Evolutionary conservation across 2,888 invertebrate species (phyloP).

Genomic region (Adineta ricciae): DNA sequence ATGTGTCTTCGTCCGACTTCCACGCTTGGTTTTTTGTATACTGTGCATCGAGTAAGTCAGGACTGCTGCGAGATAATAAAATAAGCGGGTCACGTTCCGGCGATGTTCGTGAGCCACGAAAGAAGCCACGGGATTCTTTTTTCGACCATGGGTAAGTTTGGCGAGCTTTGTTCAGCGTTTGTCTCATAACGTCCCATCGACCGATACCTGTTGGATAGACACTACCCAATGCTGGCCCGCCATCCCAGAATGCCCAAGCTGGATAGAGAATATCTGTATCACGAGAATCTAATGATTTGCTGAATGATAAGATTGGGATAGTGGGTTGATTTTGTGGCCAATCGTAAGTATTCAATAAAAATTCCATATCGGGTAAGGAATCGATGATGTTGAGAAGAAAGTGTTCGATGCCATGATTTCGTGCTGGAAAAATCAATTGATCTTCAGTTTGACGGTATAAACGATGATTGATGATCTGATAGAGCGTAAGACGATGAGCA

Average conservation of each 20-base stretch:
- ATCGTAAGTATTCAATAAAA: conserved; percentile 77
- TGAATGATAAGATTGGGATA: conserved; percentile 83
- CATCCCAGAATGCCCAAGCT: conserved; percentile 95
- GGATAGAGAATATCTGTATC: conserved; percentile 78
- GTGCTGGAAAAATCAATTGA: conserved; percentile 66
- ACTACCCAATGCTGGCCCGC: conserved; percentile 80
- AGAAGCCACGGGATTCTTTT: conserved; percentile 63
- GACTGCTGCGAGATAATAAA: conserved; percentile 57
- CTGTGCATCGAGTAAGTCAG: conserved; percentile 73
- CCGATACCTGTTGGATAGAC: conserved; percentile 85
- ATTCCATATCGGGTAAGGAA: conserved; percentile 69
- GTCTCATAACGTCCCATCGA: conserved; percentile 64
- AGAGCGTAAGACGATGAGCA: conserved; percentile 59
- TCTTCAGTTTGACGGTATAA: conserved; percentile 73
- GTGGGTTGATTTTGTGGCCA: conserved; percentile 67
- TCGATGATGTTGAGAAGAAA: conserved; percentile 64
- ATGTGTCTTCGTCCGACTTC: conserved; percentile 68
- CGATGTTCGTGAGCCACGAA: conserved; percentile 85
- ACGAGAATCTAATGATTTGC: conserved; percentile 56
- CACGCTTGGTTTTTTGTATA: conserved; percentile 98
- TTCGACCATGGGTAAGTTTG: conserved; percentile 64
- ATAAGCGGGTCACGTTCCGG: conserved; percentile 77
- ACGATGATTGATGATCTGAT: conserved; percentile 70
- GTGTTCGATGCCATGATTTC: conserved; percentile 80
- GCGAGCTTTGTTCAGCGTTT: conserved; percentile 52